Base-by-base conservation (phyloP, 2,113 vertebrate species). In the Chionomys nivalis region DNA sequence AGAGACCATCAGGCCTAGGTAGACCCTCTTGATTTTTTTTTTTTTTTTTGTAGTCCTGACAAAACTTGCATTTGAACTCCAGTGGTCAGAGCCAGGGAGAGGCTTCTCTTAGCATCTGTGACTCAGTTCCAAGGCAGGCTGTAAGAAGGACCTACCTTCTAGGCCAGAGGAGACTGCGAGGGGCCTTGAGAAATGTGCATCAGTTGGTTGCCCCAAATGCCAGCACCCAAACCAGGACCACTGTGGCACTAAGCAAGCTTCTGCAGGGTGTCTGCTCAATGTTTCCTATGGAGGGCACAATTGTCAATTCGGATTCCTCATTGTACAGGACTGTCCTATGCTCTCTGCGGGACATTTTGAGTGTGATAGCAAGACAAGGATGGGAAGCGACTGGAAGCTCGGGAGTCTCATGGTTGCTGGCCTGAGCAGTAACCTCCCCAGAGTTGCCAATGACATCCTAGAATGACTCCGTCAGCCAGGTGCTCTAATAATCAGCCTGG, bases 131-230 rank as follows among this genome's bases (percentile, higher is more conserved):
- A 88, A 24, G 31, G 49, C 39, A 47, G 90, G 42, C 39, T 63
- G 24, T 44, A 93, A 94, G 90, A 19, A 44, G 87, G 83, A 89
- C 39, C 28, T 75, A 47, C 70, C 77, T 90, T 90, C 68, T 55
- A 91, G 77, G 31, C 63, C n/a, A n/a, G 28, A 39, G n/a, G 33
- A 16, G 36, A 42, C 36, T 90, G 10, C 11, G 28, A 55, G 12
- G 42, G 86, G 21, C 75, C 55, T 39, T 78, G 36, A 95, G 44
- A 83, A 90, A 77, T 66, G n/a, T 39, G 13, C n/a, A 33, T 26
- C 2, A 31, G 49, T 24, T 87, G 78, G 13, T 28, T n/a, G 14
- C 63, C 68, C 61, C 36, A 19, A 19, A 33, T 42, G 55, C 39
- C n/a, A 76, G 63, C 7, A 23, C 72, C 47, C 33, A 52, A 28